Percentiles rank a stretch among this genome's conserved stretches.
These are phyloP conservation scores for Drosophila subpulchrella DNA, from an alignment of 1,140 invertebrate species.

Conservation along the genomic window DNA sequence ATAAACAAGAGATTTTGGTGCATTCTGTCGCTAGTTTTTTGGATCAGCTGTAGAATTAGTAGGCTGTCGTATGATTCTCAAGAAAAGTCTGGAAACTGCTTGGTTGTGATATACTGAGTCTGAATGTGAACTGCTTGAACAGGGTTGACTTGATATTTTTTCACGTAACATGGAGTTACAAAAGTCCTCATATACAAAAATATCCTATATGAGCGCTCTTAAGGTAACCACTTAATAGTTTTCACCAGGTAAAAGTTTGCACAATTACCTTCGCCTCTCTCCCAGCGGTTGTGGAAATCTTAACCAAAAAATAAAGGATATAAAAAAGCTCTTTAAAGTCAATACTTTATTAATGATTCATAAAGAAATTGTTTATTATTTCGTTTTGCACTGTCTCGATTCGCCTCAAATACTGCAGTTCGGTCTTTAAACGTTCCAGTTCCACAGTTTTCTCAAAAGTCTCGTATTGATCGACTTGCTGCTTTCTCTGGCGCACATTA, in stretches of 20 bases:
- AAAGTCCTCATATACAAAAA: conserved; percentile 88
- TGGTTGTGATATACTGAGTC: not conserved
- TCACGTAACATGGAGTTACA: conserved; percentile 86
- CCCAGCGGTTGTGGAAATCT: conserved; percentile 89
- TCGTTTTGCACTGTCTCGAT: conserved; percentile 86
- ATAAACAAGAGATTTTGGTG: conserved; percentile 32
- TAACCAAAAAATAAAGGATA: too few species aligned
- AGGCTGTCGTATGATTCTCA: not conserved
- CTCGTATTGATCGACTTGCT: conserved; percentile 91
- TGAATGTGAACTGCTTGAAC: conserved; percentile 2
- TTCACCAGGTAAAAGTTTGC: conserved; percentile 89
- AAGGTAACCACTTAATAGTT: conserved; percentile 89
- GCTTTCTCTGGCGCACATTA: conserved; percentile 91
- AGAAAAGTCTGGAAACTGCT: not conserved
- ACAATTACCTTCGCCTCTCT: conserved; percentile 84
- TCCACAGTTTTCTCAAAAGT: conserved; percentile 92
- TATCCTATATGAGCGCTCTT: conserved; percentile 89
- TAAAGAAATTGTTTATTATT: conserved; percentile 28
- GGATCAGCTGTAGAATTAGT: conserved; percentile 30
- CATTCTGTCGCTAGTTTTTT: conserved; percentile 27
- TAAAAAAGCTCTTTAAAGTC: conserved; percentile 87
- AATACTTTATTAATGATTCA: conserved; percentile 15
- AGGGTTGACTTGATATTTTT: not conserved
- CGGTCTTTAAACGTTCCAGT: conserved; percentile 90
- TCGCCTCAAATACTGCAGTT: conserved; percentile 91